These are phyloP conservation scores for Heteromormyrus szaboi DNA, from an alignment of 2,797 vertebrate genomes.

Conservation along the genomic window DNA sequence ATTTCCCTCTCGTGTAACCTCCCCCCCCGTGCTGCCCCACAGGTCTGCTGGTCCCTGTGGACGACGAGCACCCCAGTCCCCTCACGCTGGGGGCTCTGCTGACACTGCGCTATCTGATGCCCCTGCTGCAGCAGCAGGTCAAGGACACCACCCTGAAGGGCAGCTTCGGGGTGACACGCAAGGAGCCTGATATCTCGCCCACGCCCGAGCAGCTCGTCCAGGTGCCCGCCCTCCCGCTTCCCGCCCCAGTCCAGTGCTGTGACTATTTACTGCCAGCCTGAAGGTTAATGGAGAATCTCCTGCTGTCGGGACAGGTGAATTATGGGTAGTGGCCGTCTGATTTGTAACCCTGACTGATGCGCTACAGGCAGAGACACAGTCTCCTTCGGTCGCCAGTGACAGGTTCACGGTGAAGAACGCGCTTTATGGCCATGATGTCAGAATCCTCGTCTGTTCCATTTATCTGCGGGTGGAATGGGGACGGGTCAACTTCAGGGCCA, in stretches of 20 bases:
- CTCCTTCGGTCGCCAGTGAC: background rate
- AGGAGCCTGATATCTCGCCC: conserved; percentile 88
- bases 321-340: background rate
- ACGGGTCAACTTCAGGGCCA: background rate
- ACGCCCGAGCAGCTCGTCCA: conserved; percentile 83
- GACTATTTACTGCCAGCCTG: background rate
- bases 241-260: background rate
- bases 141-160: conserved; percentile 90
- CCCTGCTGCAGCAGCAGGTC: conserved; percentile 89
- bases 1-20: background rate
- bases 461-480: background rate
- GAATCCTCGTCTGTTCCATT: background rate
- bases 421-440: background rate
- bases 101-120: conserved; percentile 87
- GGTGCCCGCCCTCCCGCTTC: conserved; percentile 50
- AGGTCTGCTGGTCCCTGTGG: conserved; percentile 83
- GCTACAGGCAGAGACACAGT: background rate
- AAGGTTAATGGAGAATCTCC: background rate
- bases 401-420: background rate
- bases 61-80: conserved; percentile 78
- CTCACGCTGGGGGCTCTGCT: conserved; percentile 86
- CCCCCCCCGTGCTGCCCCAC: background rate
- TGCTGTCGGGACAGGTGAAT: background rate
- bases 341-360: background rate
- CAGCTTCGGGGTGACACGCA: conserved; percentile 89